Evolutionary conservation across 2,888 invertebrate species (phyloP), one percentile per base, ranked within the genome.

Genomic region (Sicus ferrugineus): DNA sequence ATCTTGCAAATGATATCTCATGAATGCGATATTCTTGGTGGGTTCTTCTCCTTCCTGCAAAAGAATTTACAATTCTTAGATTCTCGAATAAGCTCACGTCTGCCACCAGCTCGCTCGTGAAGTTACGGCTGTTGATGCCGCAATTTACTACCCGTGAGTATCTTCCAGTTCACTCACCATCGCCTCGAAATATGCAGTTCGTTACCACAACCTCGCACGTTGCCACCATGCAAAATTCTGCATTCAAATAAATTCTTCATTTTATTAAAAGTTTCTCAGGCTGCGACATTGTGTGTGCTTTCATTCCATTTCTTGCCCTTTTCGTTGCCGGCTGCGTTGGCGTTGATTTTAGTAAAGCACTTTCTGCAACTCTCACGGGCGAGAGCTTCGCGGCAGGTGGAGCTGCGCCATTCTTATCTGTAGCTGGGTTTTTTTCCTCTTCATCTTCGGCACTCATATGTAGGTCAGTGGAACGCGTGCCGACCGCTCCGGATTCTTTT

Each of bases 231-330:
- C n/a, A n/a, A n/a, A n/a, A n/a, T n/a, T n/a, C n/a, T n/a, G n/a
- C n/a, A n/a, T 11, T 23, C 11, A n/a, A 28, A 63, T 63, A 63
- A 63, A 63, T 63, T 63, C 48, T 7, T 63, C 63, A n/a, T 16
- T 28, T 46, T 63, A 46, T 42, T 61, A 48, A 63, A 48, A 64
- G 50, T 64, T 50, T 64, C 48, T 19, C 50, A 48, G 2, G 21
- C 50, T 50, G 48, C 50, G 31, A 64, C 26, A 48, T 64, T 64
- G 48, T 48, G 7, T 16, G 59, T 14, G 38, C 38, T 59, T 59
- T 34, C 6, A 21, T 59, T 38, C n/a, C 38, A 59, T 59, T 59
- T 59, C 14, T 28, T 14, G 28, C 38, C 59, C 9, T 34, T 34
- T 38, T 21, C 59, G 59, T n/a, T 59, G 38, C 9, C 14, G 34